A percentile compares a stretch with the other conserved stretches of the same genome.
Evolutionary conservation across 2,797 vertebrate genomes (phyloP).

Genomic region (Poeciliopsis gracilis): DNA sequence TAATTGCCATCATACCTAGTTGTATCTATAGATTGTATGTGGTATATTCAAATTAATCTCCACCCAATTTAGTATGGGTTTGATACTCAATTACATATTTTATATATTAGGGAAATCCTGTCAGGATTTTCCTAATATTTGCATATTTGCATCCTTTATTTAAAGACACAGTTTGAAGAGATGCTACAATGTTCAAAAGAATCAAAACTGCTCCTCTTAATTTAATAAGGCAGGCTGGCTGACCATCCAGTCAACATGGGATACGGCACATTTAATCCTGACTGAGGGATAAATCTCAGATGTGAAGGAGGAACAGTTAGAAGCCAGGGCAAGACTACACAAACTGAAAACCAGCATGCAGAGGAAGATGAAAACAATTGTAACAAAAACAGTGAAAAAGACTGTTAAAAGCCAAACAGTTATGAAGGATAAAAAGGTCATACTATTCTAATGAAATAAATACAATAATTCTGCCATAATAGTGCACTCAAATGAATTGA

Average conservation of each 20-base stretch:
- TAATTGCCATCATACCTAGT: background rate
- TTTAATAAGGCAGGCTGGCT: background rate
- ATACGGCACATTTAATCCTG: background rate
- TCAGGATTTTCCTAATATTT: background rate
- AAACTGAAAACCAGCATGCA: background rate
- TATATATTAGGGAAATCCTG: background rate
- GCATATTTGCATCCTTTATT: background rate
- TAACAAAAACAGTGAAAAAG: background rate
- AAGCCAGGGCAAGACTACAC: background rate
- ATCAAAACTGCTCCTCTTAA: background rate
- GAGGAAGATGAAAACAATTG: background rate
- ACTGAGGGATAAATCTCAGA: background rate
- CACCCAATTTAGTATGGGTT: background rate
- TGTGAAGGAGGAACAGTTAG: background rate
- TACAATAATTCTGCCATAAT: background rate
- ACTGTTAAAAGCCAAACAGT: background rate
- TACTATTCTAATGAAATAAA: background rate
- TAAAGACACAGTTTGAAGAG: background rate
- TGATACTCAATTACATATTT: background rate
- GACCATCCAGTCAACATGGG: background rate
- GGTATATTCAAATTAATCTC: background rate
- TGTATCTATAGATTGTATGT: background rate
- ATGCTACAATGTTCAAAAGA: background rate
- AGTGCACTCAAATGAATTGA: background rate
- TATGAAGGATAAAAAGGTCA: background rate